Conservation (phyloP, 2,888 invertebrate species). For the Agrochola lota region DNA sequence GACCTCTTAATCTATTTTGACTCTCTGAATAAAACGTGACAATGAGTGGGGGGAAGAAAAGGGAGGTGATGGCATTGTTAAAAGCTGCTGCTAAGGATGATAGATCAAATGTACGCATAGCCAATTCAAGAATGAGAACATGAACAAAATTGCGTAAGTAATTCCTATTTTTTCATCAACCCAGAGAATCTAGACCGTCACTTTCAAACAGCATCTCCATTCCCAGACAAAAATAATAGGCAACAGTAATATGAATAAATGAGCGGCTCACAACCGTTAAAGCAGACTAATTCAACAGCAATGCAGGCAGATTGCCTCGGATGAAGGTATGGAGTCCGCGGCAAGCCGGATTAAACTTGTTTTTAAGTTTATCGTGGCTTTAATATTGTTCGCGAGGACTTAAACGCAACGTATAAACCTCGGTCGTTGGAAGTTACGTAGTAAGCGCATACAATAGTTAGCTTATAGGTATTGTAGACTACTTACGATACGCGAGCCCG, state of each 20-base stretch:
- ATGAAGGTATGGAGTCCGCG: conserved; percentile 81
- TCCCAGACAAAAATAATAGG: conserved; percentile 44
- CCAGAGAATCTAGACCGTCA: neutral
- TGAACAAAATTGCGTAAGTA: neutral
- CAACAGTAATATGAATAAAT: conserved; percentile 62
- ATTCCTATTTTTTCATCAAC: neutral
- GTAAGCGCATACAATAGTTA: conserved; percentile 75
- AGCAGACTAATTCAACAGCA: conserved; percentile 82
- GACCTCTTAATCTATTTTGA: neutral
- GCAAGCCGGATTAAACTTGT: conserved; percentile 88
- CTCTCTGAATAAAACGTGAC: neutral
- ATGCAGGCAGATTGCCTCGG: conserved; percentile 83
- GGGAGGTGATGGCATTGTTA: neutral
- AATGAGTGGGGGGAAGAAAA: neutral
- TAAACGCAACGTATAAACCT: conserved; percentile 85
- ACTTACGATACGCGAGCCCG: conserved; percentile 66
- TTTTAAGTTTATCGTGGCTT: conserved; percentile 89
- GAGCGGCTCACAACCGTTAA: conserved; percentile 71
- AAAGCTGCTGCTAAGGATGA: neutral
- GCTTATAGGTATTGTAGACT: conserved; percentile 69
- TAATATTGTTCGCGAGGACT: conserved; percentile 88
- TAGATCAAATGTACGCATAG: neutral
- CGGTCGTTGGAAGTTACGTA: conserved; percentile 74
- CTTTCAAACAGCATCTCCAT: conserved; percentile 15
- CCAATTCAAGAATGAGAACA: neutral